Evolutionary conservation across 1,140 invertebrate species (phyloP), one percentile per base, ranked within the genome.

Genomic region (Lepidostoma basale): DNA sequence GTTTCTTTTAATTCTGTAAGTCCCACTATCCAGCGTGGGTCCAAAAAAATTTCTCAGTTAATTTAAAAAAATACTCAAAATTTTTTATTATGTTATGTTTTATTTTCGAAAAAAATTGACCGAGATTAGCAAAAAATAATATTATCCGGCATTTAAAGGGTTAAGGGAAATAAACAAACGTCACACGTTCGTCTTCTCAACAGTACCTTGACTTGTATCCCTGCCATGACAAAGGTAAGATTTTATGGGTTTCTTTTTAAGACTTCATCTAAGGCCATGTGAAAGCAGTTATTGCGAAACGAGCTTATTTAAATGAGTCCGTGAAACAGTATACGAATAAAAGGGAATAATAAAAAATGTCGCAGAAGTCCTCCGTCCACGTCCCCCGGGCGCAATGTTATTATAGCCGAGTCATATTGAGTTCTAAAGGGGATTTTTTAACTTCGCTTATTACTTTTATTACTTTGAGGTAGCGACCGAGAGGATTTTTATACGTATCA

Each of bases 291-390:
- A 66, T 39, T 25, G 23, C 12, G 12, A 30, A 66, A 40, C 28
- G 36, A 66, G 63, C 33, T 66, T 40, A 66, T 66, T 66, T 66
- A 56, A 66, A 66, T 54, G 47, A 54, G 49, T 28, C 47, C 10
- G 22, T 54, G 47, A 66, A 66, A 56, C 49, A 26, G 49, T 52
- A n/a, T 30, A 65, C 30, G 47, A 56, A 44, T 66, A 58, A 66
- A 66, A 40, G 14, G 25, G 62, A 62, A 62, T 44, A 62, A 44
- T 39, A 62, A 45, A 59, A 59, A 39, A 39, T 36, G 54, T 39
- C 54, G 30, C 54, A 16, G 28, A 33, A 56, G 16, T 9, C 26
- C 49, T 26, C 16, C 44, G 18, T 5, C 25, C 52, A 16, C 16
- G 30, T 59, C 54, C 54, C 54, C 20, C 54, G 36, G 54, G 54